Conservation (phyloP, 2,797 vertebrate genomes). For the Perodicticus potto region DNA sequence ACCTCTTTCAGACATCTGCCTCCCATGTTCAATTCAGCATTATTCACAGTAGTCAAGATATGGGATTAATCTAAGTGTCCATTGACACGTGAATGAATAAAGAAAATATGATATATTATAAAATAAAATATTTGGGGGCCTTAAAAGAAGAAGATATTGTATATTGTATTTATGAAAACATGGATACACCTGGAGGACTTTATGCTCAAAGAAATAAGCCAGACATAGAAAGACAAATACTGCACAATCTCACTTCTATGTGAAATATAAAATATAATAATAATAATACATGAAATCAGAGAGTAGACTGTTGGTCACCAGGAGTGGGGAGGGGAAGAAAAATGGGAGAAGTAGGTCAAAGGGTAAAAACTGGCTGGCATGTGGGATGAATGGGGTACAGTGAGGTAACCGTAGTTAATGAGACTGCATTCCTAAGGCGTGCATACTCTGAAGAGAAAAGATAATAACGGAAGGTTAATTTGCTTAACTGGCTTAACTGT, state of each 20-base stretch:
- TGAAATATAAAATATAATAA: not conserved
- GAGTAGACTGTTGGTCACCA: not conserved
- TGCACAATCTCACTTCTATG: too few relatives aligned
- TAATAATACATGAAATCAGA: not conserved
- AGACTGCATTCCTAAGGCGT: not conserved
- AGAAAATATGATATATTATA: not conserved
- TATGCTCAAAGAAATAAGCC: not conserved
- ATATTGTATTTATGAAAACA: not conserved
- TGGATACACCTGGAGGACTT: not conserved
- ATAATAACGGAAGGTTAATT: not conserved
- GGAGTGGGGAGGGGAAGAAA: not conserved
- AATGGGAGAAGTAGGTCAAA: not conserved
- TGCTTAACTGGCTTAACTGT: not conserved
- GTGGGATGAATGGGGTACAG: not conserved
- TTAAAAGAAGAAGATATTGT: not conserved
- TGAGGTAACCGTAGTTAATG: not conserved
- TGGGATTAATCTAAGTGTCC: not conserved
- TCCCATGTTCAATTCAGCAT: not conserved
- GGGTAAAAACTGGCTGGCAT: accelerated
- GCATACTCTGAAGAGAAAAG: too few relatives aligned
- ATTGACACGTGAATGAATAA: not conserved
- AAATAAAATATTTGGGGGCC: not conserved
- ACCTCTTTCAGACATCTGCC: too few relatives aligned
- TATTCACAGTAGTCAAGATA: not conserved
- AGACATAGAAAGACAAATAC: not conserved